Evolutionary conservation across 2,797 vertebrate species (phyloP).

Genomic region (Gallinago nigripennis): DNA sequence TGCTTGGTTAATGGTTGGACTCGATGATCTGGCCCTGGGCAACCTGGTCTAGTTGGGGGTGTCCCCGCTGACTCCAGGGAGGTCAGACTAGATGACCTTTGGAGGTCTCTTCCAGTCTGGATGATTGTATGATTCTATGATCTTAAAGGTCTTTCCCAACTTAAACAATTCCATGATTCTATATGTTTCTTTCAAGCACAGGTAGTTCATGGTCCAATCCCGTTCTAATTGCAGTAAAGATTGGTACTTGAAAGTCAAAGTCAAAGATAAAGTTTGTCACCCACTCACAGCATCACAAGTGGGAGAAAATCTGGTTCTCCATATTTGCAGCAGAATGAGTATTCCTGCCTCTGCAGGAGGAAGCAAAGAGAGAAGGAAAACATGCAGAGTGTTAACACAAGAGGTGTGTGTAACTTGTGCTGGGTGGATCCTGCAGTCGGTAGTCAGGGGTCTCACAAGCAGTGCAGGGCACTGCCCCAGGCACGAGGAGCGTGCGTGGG

Average conservation of each 20-base stretch:
- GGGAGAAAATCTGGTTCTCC: background rate
- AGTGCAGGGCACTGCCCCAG: rapidly evolving
- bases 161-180: background rate
- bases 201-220: background rate
- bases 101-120: too few relatives aligned
- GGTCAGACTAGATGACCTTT: too few relatives aligned
- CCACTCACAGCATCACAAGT: background rate
- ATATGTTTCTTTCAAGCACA: background rate
- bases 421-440: background rate
- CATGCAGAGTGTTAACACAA: rapidly evolving
- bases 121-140: too few relatives aligned
- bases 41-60: too few relatives aligned
- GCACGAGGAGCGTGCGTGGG: rapidly evolving
- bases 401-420: rapidly evolving
- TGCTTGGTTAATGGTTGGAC: background rate
- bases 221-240: background rate
- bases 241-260: background rate
- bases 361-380: background rate
- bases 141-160: background rate
- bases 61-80: too few relatives aligned
- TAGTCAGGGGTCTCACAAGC: background rate
- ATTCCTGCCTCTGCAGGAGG: background rate
- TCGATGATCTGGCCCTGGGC: background rate
- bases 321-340: background rate
- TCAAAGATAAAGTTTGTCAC: background rate